Base-by-base conservation (phyloP, 1,140 invertebrate genomes). In the Lepidotrigona ventralis region DNA sequence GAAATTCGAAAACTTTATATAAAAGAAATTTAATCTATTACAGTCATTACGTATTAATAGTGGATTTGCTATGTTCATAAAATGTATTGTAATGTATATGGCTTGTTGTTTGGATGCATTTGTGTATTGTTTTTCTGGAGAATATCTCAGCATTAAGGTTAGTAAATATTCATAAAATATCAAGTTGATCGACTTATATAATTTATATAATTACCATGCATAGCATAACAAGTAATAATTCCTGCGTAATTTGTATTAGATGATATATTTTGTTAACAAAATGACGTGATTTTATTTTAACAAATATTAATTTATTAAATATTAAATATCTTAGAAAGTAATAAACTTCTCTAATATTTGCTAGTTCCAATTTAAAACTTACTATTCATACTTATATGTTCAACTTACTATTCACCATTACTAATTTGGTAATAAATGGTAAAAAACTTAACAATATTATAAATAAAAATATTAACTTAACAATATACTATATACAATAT, bases 111-210 rank as follows among this genome's bases (percentile, higher is more conserved):
- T 56, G 23, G 83, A 85, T n/a, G 75, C 64, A 9, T 85, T 81
- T 54, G 29, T 74, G 68, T 85, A 70, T 26, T 86, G 79, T 33
- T 86, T 81, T 17, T 83, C 79, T 56, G 83, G 85, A 33, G 83
- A 86, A 53, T 86, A 85, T 21, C 66, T 86, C 21, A 85, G n/a
- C n/a, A 66, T 17, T 14, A 86, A 85, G 74, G 85, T 81, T 46
- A 39, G 3, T 66, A 66, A 23, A 53, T 14, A 60, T 21, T n/a
- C 4, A 19, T n/a, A 12, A 19, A 29, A 19, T 66, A 66, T 2
- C 17, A n/a, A 26, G 11, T 26, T 15, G 2, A 46, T 68, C 19
- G 12, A 19, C 1, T 39, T n/a, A 0, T 5, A 4, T 19, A 12
- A n/a, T n/a, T n/a, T n/a, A n/a, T n/a, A n/a, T n/a, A n/a, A 2